phyloP scores from a whole-genome alignment of 2,797 vertebrate species.

The Rhincodon typus region DNA sequence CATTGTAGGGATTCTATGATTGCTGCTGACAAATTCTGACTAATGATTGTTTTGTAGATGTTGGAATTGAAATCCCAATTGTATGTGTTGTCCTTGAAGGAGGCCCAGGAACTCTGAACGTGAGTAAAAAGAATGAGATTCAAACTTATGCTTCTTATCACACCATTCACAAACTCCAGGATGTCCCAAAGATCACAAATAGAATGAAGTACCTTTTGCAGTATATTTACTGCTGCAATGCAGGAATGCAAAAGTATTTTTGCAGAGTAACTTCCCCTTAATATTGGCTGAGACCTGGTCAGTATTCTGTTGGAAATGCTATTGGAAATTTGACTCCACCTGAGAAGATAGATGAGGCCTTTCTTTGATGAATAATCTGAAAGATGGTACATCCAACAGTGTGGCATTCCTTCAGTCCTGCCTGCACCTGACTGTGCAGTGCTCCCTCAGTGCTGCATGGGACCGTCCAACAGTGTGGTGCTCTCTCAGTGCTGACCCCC shows the following conservation, averaged over 20 bases:
- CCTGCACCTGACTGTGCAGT: no score
- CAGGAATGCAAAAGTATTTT: not conserved
- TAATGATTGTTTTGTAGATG: slow-evolving; percentile 52
- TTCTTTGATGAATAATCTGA: not conserved
- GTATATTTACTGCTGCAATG: not conserved
- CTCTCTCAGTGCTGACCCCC: no score
- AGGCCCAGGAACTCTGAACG: slow-evolving; percentile 71
- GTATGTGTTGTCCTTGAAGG: slow-evolving; percentile 90
- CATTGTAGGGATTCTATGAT: no score
- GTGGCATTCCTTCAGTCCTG: no score
- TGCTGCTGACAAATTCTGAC: not conserved
- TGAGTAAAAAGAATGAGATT: slow-evolving; percentile 47
- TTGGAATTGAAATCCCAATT: slow-evolving; percentile 75
- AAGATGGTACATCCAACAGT: no score
- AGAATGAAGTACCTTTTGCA: not conserved
- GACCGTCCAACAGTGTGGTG: no score
- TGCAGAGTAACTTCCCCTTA: no score
- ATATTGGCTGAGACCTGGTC: no score
- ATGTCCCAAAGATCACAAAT: not conserved
- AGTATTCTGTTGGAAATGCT: no score
- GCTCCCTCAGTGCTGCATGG: no score
- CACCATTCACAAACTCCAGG: not conserved
- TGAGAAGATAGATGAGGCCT: not conserved
- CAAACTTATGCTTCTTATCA: not conserved
- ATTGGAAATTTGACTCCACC: not conserved